Evolutionary conservation across 1,140 invertebrate species (phyloP).

Genomic region (Drosophila neocordata): DNA sequence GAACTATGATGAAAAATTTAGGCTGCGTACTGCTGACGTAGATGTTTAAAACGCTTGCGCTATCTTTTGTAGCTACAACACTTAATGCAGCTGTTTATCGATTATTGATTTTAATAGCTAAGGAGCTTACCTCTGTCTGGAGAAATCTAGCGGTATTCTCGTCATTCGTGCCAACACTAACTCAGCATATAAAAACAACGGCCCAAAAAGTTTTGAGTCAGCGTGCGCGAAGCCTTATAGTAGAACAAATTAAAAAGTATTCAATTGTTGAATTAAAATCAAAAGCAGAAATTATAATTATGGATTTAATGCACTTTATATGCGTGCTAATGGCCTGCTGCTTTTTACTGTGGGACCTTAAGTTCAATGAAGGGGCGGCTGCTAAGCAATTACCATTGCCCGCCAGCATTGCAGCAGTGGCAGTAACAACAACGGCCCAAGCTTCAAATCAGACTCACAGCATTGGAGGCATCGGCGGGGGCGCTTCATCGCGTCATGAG

Average conservation of each 20-base stretch:
- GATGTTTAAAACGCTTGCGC: background rate
- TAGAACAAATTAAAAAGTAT: constrained; percentile 13
- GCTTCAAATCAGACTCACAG: constrained; percentile 21
- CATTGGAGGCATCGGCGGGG: background rate
- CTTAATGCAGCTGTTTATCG: background rate
- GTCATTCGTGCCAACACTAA: background rate
- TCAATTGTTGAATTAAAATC: constrained; percentile 21
- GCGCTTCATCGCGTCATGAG: constrained; percentile 39
- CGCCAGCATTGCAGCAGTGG: constrained; percentile 39
- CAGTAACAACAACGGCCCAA: constrained; percentile 24
- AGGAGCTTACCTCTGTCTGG: too few relatives aligned
- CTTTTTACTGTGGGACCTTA: constrained; percentile 20
- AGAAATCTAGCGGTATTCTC: background rate
- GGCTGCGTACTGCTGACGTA: too few relatives aligned
- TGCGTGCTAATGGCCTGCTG: constrained; percentile 27
- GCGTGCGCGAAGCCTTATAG: constrained; percentile 7
- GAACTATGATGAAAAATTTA: too few relatives aligned
- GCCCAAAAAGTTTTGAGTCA: background rate
- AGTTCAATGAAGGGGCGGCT: constrained; percentile 34
- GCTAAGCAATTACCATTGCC: constrained; percentile 55
- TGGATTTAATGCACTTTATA: constrained; percentile 27
- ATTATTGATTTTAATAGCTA: background rate
- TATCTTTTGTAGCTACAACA: background rate
- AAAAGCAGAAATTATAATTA: constrained; percentile 10
- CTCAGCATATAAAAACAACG: constrained; percentile 8